Evolutionary conservation across 2,888 invertebrate species (phyloP), one percentile per base, ranked within the genome.

Genomic region (Xiphydria camelus): DNA sequence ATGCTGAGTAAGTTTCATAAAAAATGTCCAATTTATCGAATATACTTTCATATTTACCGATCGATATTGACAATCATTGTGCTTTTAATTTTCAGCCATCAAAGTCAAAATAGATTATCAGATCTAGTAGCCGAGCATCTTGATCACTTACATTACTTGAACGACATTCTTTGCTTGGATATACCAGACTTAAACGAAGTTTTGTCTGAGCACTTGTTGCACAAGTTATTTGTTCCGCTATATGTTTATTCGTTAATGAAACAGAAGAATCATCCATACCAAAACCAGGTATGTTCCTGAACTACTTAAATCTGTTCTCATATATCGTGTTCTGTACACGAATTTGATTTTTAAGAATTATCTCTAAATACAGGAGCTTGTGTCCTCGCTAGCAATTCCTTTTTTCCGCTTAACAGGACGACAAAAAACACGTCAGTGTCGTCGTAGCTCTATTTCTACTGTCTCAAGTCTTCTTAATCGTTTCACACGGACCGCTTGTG

Each of bases 71-170:
- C 40, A 52, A 51, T 55, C 57, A 47, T n/a, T n/a, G n/a, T n/a
- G 51, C 51, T 38, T 33, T 45, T 32, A 32, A 26, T n/a, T 34
- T 80, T 53, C 78, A 94, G 94, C 76, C 93, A 94, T 71, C 89
- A 91, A 78, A 92, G 92, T 14, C 88, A 93, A 69, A 90, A 91
- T 64, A 86, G 92, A 64, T 80, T 99, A 36, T 87, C 94, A 7
- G 96, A 96, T 77, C 78, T 98, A 53, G 95, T 98, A 2, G 97
- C 96, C 0, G 97, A 97, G 77, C 97, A 98, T 76, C 79, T 98
- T 55, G 98, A 99, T 77, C 95, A 98, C 74, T 82, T 98, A 9
- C 97, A 98, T 77, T 98, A 98, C 75, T 81, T 98, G 44, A 98
- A 97, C 71, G 98, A 98, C 71, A 98, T 98, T 61, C 82, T 99